phyloP scores from a whole-genome alignment of 2,113 vertebrate species.

The Ammodytes dubius region DNA sequence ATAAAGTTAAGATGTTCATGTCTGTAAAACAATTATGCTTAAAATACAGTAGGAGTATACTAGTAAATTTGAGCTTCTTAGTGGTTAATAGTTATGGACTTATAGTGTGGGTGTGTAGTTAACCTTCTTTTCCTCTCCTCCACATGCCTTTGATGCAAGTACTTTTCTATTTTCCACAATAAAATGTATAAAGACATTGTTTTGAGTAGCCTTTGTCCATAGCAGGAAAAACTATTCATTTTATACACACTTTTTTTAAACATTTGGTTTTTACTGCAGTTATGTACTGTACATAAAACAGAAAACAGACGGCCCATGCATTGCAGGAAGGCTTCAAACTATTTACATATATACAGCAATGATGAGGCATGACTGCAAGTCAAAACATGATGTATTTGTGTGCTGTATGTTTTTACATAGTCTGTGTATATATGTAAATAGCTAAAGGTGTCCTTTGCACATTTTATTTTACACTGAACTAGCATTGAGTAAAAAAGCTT shows the following conservation, averaged over 20 bases:
- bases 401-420: neutral
- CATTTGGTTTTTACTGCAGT: neutral
- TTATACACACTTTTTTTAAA: neutral
- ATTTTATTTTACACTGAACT: neutral
- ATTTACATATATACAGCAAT: constrained; percentile 31
- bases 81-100: neutral
- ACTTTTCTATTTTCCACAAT: constrained; percentile 1
- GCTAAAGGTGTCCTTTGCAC: neutral
- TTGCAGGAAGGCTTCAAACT: constrained; percentile 9
- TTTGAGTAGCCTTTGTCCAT: neutral
- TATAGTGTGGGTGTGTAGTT: constrained; percentile 11
- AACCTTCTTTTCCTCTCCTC: neutral
- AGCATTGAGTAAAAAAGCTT: neutral
- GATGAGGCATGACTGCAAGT: constrained; percentile 1
- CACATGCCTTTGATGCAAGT: constrained; percentile 10
- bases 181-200: neutral
- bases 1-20: constrained; percentile 11
- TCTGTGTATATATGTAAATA: constrained; percentile 21
- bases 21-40: constrained; percentile 35
- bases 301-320: neutral
- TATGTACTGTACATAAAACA: neutral
- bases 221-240: neutral
- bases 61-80: neutral
- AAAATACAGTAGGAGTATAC: constrained; percentile 1
- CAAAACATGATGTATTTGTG: constrained; percentile 19